Evolutionary conservation across 2,113 vertebrate genomes (phyloP), one percentile per base, ranked within the genome.

Genomic region (Prunella fulvescens): DNA sequence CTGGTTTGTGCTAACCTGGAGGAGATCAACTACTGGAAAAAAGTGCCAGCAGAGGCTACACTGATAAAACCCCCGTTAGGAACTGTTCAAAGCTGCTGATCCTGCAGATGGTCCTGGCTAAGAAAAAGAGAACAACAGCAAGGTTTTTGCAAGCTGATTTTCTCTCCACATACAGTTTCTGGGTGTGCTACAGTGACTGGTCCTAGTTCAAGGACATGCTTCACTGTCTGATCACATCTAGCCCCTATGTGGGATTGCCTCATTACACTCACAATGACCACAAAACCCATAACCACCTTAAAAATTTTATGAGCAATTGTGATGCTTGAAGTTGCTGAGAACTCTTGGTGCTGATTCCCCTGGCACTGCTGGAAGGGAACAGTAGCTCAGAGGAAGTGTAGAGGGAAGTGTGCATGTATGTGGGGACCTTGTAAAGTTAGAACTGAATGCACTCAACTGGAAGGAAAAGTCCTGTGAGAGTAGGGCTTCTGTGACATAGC

Each of bases 331-430:
- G 23, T 69, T 89, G 54, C 16, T 45, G 65, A 45, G 47, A 71
- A 11, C 19, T 37, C 53, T 81, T 81, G 65, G 39, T 37, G 37
- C 18, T 51, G 47, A 56, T 79, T 88, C 17, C 13, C 44, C 25
- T 69, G 33, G 33, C n/a, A 24, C 28, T 42, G 48, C 22, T 6
- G 4, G 39, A 79, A 90, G 26, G n/a, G 76, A 85, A 9, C 28
- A 56, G 69, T 20, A 57, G 19, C 40, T 22, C 12, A 26, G 28
- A 53, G 37, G 11, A 23, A 37, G 15, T 2, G 11, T 33, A 69
- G 19, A 14, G 11, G 10, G 57, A 19, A 6, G 39, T 14, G 13
- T 28, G 40, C 29, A 17, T 22, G 11, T 0, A 0, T 66, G 5
- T 29, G 44, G 50, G 29, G 48, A 7, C 40, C 76, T 91, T 66